A percentile compares a stretch with the other conserved stretches of the same genome.
These are phyloP conservation scores for Triplophysa bombifrons DNA, from an alignment of 2,797 vertebrate species.

Conservation along the genomic window DNA sequence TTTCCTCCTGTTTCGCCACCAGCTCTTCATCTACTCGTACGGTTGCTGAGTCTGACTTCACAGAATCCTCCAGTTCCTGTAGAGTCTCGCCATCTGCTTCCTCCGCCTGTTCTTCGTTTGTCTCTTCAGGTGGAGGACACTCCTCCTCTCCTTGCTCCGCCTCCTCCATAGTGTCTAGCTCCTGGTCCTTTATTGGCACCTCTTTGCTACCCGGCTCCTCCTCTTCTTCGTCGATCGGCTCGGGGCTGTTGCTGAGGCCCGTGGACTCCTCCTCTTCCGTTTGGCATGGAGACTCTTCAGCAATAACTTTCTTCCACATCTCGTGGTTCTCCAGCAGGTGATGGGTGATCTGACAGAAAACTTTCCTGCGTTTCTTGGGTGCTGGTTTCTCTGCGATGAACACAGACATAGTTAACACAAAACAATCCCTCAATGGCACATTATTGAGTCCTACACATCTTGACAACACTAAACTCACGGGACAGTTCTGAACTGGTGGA, in stretches of 20 bases:
- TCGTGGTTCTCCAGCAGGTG: constrained; percentile 95
- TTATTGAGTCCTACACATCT: too few relatives aligned
- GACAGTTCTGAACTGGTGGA: constrained; percentile 85
- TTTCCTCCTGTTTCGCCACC: constrained; percentile 62
- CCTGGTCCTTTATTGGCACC: constrained; percentile 66
- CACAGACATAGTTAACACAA: not conserved
- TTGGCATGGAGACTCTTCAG: constrained; percentile 81
- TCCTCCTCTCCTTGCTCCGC: constrained; percentile 11
- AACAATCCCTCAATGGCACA: not conserved
- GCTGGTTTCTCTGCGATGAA: constrained; percentile 69
- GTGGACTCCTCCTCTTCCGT: constrained; percentile 71
- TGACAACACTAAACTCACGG: constrained; percentile 68
- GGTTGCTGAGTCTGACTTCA: constrained; percentile 59
- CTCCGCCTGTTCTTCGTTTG: constrained; percentile 17
- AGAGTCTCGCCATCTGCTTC: constrained; percentile 12
- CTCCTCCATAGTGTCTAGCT: constrained; percentile 32
- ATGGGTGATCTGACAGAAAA: constrained; percentile 94
- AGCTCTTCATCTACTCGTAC: constrained; percentile 57
- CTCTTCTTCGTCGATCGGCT: constrained; percentile 92
- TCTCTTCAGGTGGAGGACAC: constrained; percentile 11
- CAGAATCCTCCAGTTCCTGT: constrained; percentile 58
- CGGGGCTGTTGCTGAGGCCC: constrained; percentile 78
- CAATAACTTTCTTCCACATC: constrained; percentile 98
- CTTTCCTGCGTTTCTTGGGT: constrained; percentile 85
- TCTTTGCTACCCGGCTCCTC: constrained; percentile 85